A percentile compares a stretch with the other conserved stretches of the same genome.
These are phyloP conservation scores for Tetramorium simillimum DNA, from an alignment of 1,140 invertebrate species.

Conservation along the genomic window DNA sequence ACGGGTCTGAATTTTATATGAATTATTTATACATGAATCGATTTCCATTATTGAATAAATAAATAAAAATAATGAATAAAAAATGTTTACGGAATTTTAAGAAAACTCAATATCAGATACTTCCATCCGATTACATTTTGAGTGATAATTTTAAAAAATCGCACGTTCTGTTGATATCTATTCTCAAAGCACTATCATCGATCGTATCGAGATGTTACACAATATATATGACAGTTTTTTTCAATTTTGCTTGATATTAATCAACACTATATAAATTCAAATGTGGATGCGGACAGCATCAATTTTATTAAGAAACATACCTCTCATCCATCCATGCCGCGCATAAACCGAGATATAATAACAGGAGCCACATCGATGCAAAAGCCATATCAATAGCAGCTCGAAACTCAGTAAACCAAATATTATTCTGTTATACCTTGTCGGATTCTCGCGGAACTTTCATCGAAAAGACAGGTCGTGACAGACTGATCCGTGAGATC, in stretches of 20 bases:
- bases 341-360: slow-evolving; percentile 64
- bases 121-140: background rate
- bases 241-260: background rate
- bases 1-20: slow-evolving; percentile 85
- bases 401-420: slow-evolving; percentile 28
- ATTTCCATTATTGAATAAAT: background rate
- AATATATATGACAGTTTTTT: background rate
- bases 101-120: background rate
- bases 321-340: slow-evolving; percentile 76
- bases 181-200: background rate
- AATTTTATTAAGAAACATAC: slow-evolving; percentile 53
- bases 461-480: slow-evolving; percentile 22
- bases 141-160: background rate
- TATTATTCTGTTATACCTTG: slow-evolving; percentile 58
- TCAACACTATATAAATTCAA: background rate
- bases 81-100: background rate
- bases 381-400: slow-evolving; percentile 44
- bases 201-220: background rate
- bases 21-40: slow-evolving; percentile 14
- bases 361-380: slow-evolving; percentile 62
- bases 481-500: slow-evolving; percentile 55
- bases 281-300: background rate
- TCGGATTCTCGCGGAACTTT: slow-evolving; percentile 8
- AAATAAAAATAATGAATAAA: background rate
- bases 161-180: background rate